These are phyloP conservation scores for Propithecus deckenii DNA, from an alignment of 2,797 vertebrate species.

Conservation along the genomic window DNA sequence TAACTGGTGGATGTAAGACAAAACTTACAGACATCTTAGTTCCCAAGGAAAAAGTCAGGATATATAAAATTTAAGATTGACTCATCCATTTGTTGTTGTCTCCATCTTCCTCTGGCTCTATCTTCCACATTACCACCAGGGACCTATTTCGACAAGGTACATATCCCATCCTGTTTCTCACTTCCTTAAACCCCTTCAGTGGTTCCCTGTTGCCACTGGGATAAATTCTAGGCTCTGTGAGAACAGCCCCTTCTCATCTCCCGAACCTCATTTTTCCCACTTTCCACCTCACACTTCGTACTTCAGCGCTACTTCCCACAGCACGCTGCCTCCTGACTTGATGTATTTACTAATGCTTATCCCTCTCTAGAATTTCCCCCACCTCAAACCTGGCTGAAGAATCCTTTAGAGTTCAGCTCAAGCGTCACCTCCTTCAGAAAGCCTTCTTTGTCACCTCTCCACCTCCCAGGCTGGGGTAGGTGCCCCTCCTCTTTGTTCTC, in stretches of 20 bases:
- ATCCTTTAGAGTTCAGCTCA: background rate
- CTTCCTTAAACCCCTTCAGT: background rate
- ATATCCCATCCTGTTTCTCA: background rate
- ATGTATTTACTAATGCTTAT: background rate
- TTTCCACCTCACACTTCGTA: background rate
- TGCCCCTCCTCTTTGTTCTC: background rate
- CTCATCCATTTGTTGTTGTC: background rate
- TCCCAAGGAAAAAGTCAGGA: background rate
- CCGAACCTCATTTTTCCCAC: background rate
- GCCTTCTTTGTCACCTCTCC: background rate
- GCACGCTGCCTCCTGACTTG: background rate
- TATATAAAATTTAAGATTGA: conserved; percentile 46
- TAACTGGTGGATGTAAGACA: background rate
- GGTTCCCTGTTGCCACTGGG: background rate
- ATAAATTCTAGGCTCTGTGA: background rate
- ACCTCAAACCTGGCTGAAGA: background rate
- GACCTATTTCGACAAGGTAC: background rate
- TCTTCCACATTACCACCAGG: background rate
- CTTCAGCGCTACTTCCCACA: background rate
- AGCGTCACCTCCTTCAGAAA: background rate
- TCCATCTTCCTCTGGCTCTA: background rate
- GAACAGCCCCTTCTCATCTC: background rate
- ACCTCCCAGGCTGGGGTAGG: background rate
- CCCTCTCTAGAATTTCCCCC: background rate
- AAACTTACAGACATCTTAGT: background rate